Evolutionary conservation across 2,888 invertebrate species (phyloP).

Genomic region (Eilema depressum): DNA sequence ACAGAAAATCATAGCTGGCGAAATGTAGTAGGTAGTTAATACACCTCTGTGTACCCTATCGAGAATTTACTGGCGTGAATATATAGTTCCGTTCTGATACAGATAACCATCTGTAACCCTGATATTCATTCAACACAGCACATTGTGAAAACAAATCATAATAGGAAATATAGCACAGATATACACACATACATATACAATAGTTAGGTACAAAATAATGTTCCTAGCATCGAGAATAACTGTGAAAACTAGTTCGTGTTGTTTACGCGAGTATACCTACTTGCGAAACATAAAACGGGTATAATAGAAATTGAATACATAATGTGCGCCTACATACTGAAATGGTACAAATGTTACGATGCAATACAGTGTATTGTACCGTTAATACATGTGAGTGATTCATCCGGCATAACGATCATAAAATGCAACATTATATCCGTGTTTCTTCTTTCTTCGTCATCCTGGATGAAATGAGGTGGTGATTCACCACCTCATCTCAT

Average conservation of each 20-base stretch:
- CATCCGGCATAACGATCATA: neutral
- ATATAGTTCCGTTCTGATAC: neutral
- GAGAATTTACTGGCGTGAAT: neutral
- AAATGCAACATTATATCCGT: too few relatives aligned
- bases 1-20: too few relatives aligned
- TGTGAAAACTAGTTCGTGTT: neutral
- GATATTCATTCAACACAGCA: neutral
- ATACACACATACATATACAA: too few relatives aligned
- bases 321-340: neutral
- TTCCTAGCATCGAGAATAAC: neutral
- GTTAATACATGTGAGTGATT: neutral
- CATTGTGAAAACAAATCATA: neutral
- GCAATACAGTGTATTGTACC: neutral
- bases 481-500: too few relatives aligned
- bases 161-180: neutral
- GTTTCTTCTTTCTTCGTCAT: too few relatives aligned
- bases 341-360: neutral
- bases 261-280: neutral
- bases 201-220: neutral
- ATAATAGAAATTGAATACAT: constrained; percentile 1
- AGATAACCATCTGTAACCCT: neutral
- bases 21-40: too few relatives aligned
- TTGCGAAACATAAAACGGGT: neutral
- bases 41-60: neutral
- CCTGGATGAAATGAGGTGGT: too few relatives aligned